Evolutionary conservation across 2,797 vertebrate species (phyloP), one percentile per base, ranked within the genome.

Genomic region (Paguma larvata): DNA sequence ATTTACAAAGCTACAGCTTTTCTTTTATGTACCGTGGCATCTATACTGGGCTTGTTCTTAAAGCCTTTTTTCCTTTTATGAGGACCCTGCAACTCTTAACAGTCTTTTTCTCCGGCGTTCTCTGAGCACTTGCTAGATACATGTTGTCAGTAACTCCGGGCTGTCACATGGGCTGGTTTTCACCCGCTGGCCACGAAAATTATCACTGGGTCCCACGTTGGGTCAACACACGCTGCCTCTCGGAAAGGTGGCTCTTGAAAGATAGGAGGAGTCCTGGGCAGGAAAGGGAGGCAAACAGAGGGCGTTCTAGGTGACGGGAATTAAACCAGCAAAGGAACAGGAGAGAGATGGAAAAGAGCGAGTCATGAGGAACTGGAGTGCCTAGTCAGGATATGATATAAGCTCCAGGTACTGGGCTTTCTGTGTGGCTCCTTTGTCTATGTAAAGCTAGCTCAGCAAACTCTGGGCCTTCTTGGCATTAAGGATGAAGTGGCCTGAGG

Each of bases 371-470:
- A 91, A 82, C 41, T 44, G 62, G 77, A 79, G 62, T 77, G 63
- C 68, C 95, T 72, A 14, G 41, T 79, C 73, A 95, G 87, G 77
- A 79, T 93, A 63, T 85, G 86, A 85, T 85, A 73, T 30, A 92
- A 95, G 72, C 56, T 73, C 73, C 9, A 53, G 78, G 27, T 38
- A 32, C 1, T 68, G 62, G 23, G 25, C 83, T 95, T 89, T 94
- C 95, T 96, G 34, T 91, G 84, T 91, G 68, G 44, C 67, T 65
- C 80, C 79, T 97, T 95, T 96, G 89, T 97, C 77, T 82, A 3
- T 23, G 51, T n/a, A 91, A 89, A 92, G 80, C 70, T 30, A 75
- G 27, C 70, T 86, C 48, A 1, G 46, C 56, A 89, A 67, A 46
- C 73, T 78, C 72, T 62, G 18, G 67, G 21, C 65, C 77, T 70